Conservation (phyloP, 2,888 invertebrate species). For the Tineola bisselliella region DNA sequence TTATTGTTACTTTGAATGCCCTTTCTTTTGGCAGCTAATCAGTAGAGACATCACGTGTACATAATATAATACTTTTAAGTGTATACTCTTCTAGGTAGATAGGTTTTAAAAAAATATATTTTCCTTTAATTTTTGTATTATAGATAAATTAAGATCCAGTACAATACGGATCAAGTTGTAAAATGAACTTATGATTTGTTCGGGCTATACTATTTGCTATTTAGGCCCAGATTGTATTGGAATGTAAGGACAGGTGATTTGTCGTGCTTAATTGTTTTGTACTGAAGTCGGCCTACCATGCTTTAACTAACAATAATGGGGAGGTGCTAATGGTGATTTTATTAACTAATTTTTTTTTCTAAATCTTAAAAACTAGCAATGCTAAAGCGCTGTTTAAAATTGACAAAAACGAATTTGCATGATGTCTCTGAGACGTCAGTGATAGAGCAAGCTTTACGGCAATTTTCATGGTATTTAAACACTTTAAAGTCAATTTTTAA, state of each 20-base stretch:
- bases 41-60: slow-evolving; percentile 51
- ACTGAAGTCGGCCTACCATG: background rate
- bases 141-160: background rate
- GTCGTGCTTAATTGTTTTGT: background rate
- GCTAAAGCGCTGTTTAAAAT: background rate
- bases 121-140: background rate
- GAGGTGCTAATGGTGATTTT: background rate
- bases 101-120: slow-evolving; percentile 5
- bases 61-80: slow-evolving; percentile 46
- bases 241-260: background rate
- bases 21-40: slow-evolving; percentile 57
- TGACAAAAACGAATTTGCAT: background rate
- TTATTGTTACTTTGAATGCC: slow-evolving; percentile 25
- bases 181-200: no score
- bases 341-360: background rate
- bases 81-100: slow-evolving; percentile 51
- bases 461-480: background rate
- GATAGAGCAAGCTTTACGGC: slow-evolving; percentile 8
- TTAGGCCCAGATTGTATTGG: no score
- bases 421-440: slow-evolving; percentile 1
- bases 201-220: background rate
- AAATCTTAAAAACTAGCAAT: background rate
- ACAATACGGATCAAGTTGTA: no score
- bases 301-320: background rate
- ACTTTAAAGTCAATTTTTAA: background rate